A percentile compares a stretch with the other conserved stretches of the same genome.
These are phyloP conservation scores for Pseudolycoriella hygida DNA, from an alignment of 2,888 invertebrate species.

Conservation along the genomic window DNA sequence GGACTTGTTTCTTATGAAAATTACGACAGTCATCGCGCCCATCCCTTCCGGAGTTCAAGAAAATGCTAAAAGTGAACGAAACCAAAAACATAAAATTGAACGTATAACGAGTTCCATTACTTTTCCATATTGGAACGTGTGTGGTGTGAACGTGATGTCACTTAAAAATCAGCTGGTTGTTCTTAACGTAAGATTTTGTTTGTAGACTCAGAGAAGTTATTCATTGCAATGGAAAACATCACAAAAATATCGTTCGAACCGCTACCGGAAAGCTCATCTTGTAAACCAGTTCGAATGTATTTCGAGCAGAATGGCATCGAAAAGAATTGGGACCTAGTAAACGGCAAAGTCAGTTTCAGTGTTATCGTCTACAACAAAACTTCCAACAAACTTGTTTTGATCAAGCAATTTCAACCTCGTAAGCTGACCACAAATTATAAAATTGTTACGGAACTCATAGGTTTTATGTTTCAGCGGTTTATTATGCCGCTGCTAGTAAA, in stretches of 20 bases:
- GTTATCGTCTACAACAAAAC: slow-evolving; percentile 66
- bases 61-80: too few relatives aligned
- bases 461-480: slow-evolving; percentile 40
- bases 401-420: slow-evolving; percentile 86
- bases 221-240: slow-evolving; percentile 28
- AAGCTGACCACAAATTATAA: too few relatives aligned
- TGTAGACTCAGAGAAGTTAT: too few relatives aligned
- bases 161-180: too few relatives aligned
- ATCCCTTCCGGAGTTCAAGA: too few relatives aligned
- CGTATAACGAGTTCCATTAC: too few relatives aligned
- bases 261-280: slow-evolving; percentile 43
- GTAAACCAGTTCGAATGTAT: slow-evolving; percentile 54
- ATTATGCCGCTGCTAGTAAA: slow-evolving; percentile 27
- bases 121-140: too few relatives aligned
- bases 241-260: slow-evolving; percentile 28
- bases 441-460: background rate
- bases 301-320: slow-evolving; percentile 56
- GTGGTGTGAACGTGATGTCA: too few relatives aligned
- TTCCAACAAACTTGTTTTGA: slow-evolving; percentile 61
- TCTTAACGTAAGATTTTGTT: too few relatives aligned
- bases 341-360: slow-evolving; percentile 72
- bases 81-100: too few relatives aligned
- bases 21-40: too few relatives aligned
- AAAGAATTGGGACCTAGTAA: slow-evolving; percentile 71
- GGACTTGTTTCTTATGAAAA: too few relatives aligned